phyloP scores from a whole-genome alignment of 2,888 invertebrate species.

The Bombylius discolor region DNA sequence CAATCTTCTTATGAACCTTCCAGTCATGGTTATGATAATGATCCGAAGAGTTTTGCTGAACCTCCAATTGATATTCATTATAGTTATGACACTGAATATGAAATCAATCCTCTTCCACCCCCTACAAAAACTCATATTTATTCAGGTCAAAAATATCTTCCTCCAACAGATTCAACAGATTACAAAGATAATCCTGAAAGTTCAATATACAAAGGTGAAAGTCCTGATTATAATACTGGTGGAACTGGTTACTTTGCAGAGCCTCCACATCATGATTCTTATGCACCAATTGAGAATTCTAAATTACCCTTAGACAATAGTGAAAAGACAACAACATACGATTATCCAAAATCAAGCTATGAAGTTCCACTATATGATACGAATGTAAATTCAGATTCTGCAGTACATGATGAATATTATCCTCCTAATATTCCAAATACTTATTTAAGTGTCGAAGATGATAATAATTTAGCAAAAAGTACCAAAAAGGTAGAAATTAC shows the following conservation, averaged over 20 bases:
- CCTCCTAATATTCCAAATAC: slow-evolving; percentile 22
- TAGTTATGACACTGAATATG: neutral
- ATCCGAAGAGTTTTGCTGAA: neutral
- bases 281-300: neutral
- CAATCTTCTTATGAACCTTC: neutral
- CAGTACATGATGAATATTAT: slow-evolving; percentile 25
- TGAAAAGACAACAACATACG: slow-evolving; percentile 28
- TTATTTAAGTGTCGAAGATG: slow-evolving; percentile 11
- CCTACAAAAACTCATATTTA: neutral
- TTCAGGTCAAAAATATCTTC: neutral
- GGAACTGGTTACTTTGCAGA: slow-evolving; percentile 23
- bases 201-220: neutral
- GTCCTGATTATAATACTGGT: neutral
- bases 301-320: slow-evolving; percentile 28
- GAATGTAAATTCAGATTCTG: slow-evolving; percentile 23
- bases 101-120: neutral
- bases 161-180: neutral
- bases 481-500: slow-evolving; percentile 7
- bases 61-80: neutral
- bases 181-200: neutral
- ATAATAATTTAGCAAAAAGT: slow-evolving; percentile 8
- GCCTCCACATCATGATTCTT: slow-evolving; percentile 18
- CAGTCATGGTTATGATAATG: neutral
- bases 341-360: slow-evolving; percentile 32
- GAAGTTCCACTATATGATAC: slow-evolving; percentile 35